Evolutionary conservation across 35 echinoderm and acorn worm genomes (phyloP).

Genomic region (Amphiura filiformis): DNA sequence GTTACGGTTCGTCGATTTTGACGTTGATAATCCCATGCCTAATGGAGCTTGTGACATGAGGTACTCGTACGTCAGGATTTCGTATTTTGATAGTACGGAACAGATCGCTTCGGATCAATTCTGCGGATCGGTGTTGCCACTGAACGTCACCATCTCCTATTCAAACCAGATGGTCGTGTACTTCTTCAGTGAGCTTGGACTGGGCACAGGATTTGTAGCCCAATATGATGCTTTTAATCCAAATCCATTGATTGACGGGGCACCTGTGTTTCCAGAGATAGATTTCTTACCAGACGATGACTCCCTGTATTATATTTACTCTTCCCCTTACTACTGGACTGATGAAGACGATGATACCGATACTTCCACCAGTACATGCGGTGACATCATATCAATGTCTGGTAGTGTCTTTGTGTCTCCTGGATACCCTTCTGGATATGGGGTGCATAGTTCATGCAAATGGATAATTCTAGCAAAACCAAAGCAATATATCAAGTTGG

Average conservation of each 20-base stretch:
- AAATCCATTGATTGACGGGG: background rate
- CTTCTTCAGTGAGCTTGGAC: slow-evolving; percentile 12
- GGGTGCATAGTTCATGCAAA: background rate
- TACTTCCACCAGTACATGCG: background rate
- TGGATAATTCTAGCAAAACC: background rate
- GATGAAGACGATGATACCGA: background rate
- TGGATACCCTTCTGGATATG: background rate
- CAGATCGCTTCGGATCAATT: background rate
- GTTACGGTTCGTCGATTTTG: slow-evolving; percentile 26
- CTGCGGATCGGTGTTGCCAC: background rate
- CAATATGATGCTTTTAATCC: background rate
- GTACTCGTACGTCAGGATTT: slow-evolving; percentile 16
- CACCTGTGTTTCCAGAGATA: background rate
- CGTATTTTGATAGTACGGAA: background rate
- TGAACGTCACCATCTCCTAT: background rate
- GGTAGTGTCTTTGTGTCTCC: background rate
- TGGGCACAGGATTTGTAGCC: background rate
- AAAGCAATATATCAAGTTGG: background rate
- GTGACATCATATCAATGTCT: background rate
- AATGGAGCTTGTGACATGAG: slow-evolving; percentile 7
- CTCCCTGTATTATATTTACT: background rate
- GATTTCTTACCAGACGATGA: background rate
- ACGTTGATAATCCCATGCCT: slow-evolving; percentile 26
- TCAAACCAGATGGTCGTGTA: slow-evolving; percentile 9
- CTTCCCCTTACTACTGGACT: background rate